Evolutionary conservation across 1,140 invertebrate genomes (phyloP).

Genomic region (Drosophila lini): DNA sequence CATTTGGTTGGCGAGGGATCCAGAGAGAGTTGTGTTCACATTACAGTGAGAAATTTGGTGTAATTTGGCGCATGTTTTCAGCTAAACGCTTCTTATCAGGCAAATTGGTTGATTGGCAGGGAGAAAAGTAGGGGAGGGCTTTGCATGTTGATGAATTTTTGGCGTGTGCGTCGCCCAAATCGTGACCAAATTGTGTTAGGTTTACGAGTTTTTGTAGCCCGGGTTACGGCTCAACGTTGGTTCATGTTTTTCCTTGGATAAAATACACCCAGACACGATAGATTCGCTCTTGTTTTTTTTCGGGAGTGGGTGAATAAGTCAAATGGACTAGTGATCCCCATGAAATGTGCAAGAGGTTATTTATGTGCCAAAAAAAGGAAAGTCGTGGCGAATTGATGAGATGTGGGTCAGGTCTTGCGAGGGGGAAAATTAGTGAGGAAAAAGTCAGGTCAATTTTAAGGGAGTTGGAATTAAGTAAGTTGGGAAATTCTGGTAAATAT

Average conservation of each 20-base stretch:
- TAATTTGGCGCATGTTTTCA: conserved; percentile 80
- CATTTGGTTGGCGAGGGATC: not conserved
- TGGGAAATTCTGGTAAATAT: not conserved
- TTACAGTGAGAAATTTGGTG: conserved; percentile 77
- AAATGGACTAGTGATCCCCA: conserved; percentile 25
- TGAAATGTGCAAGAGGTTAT: conserved; percentile 40
- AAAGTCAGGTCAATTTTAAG: conserved; percentile 13
- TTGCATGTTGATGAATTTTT: conserved; percentile 80
- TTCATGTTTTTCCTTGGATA: conserved; percentile 31
- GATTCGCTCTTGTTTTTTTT: conserved; percentile 3
- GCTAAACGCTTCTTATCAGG: conserved; percentile 81
- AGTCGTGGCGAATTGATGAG: conserved; percentile 9
- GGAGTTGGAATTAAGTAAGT: not conserved
- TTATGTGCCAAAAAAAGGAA: conserved; percentile 29
- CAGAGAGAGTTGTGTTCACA: conserved; percentile 29
- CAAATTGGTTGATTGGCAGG: conserved; percentile 69
- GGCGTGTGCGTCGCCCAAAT: conserved; percentile 74
- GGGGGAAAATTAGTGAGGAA: conserved; percentile 3
- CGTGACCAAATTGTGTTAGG: conserved; percentile 80
- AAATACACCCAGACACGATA: conserved; percentile 42
- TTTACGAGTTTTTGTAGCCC: conserved; percentile 43
- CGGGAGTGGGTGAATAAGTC: conserved; percentile 23
- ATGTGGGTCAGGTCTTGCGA: conserved; percentile 30
- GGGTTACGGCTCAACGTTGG: conserved; percentile 8
- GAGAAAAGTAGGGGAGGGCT: conserved; percentile 13